phyloP scores from a whole-genome alignment of 2,888 invertebrate genomes.

The Eristalis pertinax region DNA sequence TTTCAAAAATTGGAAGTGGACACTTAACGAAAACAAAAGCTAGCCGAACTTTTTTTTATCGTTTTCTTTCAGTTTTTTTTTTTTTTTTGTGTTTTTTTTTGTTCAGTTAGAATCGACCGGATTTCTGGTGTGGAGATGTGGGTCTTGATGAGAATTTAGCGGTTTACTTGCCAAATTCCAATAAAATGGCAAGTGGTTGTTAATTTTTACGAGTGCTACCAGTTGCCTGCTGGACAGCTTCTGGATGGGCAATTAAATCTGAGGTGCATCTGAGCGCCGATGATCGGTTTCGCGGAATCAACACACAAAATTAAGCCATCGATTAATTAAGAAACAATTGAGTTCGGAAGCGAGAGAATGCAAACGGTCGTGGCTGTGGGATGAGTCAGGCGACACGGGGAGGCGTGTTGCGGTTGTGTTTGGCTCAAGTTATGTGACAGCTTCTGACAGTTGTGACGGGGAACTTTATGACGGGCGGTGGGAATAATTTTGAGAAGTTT shows the following conservation, averaged over 20 bases:
- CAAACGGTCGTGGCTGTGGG: constrained; percentile 21
- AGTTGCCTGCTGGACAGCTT: constrained; percentile 29
- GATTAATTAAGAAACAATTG: constrained; percentile 57
- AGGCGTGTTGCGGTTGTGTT: constrained; percentile 23
- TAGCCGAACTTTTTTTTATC: constrained; percentile 15
- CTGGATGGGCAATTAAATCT: not conserved
- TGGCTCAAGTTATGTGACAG: constrained; percentile 57
- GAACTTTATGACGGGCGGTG: constrained; percentile 54
- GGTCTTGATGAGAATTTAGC: not conserved
- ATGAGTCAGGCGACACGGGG: constrained; percentile 38
- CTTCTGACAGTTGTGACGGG: constrained; percentile 49
- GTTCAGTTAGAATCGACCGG: constrained; percentile 16
- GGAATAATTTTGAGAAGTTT: constrained; percentile 43
- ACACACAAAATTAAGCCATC: constrained; percentile 42
- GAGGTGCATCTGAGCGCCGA: not conserved
- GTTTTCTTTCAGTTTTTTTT: constrained; percentile 2
- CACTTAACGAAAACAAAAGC: constrained; percentile 13
- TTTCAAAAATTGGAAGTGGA: constrained; percentile 14
- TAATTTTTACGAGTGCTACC: constrained; percentile 32
- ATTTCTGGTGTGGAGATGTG: not conserved
- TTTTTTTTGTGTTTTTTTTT: constrained; percentile 1
- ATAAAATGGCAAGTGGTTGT: constrained; percentile 7
- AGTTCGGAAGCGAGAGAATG: not conserved
- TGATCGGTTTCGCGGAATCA: not conserved
- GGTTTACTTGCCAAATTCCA: constrained; percentile 10